Base-by-base conservation (phyloP, 2,113 vertebrate genomes). In the Natator depressus region DNA sequence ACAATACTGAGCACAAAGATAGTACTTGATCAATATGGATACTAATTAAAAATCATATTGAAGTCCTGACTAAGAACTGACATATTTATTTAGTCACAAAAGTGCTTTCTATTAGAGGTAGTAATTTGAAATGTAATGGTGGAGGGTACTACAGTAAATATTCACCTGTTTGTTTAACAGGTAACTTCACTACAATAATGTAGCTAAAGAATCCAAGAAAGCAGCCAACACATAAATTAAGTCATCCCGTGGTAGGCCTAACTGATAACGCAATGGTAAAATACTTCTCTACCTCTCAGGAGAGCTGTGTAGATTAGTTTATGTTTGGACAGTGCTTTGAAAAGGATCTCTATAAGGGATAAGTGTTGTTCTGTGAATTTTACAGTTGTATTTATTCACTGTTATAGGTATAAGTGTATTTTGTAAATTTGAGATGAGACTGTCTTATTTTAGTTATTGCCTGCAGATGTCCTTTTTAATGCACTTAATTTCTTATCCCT, bases 191-290 rank as follows among this genome's bases (percentile, higher is more conserved):
- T 47, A 11, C 25, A 27, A 3, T 1, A 89, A 85, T 47, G 65
- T 95, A 96, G 91, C 22, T 93, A 84, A 97, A 87, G 50, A 93
- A 96, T 93, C 89, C 83, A 92, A 96, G 92, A 96, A 90, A 92
- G 93, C 82, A 93, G 87, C 86, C 84, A 97, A 90, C 80, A 80
- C 89, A 82, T 94, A 96, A 97, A 97, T 95, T 93, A 96, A 86
- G 65, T 91, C 80, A 62, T 38, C 90, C 76, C 87, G 93, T 80
- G 81, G 89, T 94, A 95, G 82, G 88, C 49, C 89, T 89, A 81
- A 50, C 82, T 96, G 94, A 96, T 96, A 95, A 94, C 62, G 55
- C 50, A 86, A 88, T 69, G 90, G 93, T 94, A 96, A 96, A 95
- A 80, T 89, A 80, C 82, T 92, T 90, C 90, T 91, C 93, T 95